A percentile compares a stretch with the other conserved stretches of the same genome.
Conservation (phyloP, 2,797 vertebrate genomes). For the Uromys caudimaculatus region DNA sequence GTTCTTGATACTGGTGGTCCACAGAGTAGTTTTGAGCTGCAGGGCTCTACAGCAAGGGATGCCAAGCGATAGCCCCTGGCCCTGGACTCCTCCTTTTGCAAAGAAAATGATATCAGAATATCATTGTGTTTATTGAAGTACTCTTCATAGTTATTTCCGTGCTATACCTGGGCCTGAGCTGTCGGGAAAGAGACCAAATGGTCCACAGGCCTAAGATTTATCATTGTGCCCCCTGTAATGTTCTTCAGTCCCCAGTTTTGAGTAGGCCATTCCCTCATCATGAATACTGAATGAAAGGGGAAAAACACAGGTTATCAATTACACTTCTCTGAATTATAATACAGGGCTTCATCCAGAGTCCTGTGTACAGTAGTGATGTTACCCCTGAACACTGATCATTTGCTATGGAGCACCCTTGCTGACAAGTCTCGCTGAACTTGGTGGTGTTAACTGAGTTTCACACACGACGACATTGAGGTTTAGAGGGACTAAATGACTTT, state of each 20-base stretch:
- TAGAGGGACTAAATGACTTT: not conserved
- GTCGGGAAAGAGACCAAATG: not conserved
- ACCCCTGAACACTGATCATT: not conserved
- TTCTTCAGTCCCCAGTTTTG: not conserved
- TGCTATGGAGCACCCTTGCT: not conserved
- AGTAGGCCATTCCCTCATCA: slow-evolving; percentile 15
- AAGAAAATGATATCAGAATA: not conserved
- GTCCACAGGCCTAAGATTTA: not conserved
- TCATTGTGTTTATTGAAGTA: not conserved
- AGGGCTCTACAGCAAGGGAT: not conserved
- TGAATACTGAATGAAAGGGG: not conserved
- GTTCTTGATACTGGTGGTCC: not conserved
- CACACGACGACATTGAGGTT: not conserved
- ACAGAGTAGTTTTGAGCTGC: not conserved
- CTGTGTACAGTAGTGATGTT: not conserved
- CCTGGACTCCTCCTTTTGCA: not conserved
- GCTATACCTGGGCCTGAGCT: too few species aligned
- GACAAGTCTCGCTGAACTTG: not conserved
- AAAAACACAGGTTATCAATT: not conserved
- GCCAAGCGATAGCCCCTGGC: not conserved
- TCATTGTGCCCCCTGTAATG: not conserved
- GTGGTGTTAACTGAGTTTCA: not conserved
- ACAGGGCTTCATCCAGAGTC: not conserved
- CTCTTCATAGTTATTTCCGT: not conserved
- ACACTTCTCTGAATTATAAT: not conserved